phyloP scores from a whole-genome alignment of 2,113 vertebrate species.

The Panthera uncia region DNA sequence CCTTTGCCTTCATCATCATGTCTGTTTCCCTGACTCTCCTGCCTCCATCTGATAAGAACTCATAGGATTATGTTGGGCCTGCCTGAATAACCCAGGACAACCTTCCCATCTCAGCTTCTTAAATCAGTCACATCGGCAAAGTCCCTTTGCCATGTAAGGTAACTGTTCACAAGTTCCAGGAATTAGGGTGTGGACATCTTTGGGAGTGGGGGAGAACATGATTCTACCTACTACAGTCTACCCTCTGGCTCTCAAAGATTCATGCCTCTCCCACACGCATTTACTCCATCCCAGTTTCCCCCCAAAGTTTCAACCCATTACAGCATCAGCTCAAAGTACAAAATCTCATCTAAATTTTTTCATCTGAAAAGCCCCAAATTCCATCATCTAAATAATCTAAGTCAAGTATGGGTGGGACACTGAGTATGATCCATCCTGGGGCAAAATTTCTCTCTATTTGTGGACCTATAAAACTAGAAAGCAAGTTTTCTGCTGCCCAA shows the following conservation, averaged over 20 bases:
- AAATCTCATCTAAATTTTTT: neutral
- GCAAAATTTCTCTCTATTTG: neutral
- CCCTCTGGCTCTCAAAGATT: neutral
- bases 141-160: neutral
- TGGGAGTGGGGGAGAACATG: neutral
- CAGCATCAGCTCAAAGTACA: neutral
- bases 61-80: neutral
- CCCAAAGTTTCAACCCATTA: neutral
- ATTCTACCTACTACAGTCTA: neutral
- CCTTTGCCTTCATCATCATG: neutral
- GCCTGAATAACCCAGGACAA: neutral
- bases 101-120: neutral
- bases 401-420: neutral
- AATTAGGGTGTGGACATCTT: neutral
- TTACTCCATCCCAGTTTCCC: neutral
- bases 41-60: neutral
- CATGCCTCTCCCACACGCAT: neutral
- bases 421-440: neutral
- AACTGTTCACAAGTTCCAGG: neutral
- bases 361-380: neutral
- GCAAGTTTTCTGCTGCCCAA: neutral
- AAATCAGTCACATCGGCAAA: neutral
- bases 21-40: neutral
- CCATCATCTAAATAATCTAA: neutral
- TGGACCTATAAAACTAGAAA: neutral